phyloP scores from a whole-genome alignment of 2,113 vertebrate species.

The Falco punctatus region DNA sequence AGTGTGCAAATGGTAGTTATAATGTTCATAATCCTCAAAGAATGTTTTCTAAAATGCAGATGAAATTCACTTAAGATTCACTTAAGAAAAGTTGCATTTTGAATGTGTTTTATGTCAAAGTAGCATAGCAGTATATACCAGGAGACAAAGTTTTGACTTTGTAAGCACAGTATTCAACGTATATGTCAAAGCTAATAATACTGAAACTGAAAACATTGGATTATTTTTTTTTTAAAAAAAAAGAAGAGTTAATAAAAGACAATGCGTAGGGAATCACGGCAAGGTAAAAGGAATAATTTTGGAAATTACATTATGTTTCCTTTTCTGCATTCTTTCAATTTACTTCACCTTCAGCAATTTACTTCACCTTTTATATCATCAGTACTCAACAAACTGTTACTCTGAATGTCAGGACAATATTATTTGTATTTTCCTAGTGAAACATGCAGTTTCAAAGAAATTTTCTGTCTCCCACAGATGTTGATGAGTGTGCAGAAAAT shows the following conservation, averaged over 20 bases:
- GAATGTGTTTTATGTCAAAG: neutral
- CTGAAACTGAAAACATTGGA: neutral
- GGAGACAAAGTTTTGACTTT: neutral
- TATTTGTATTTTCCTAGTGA: neutral
- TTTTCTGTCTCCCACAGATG: slow-evolving; percentile 68
- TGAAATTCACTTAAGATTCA: neutral
- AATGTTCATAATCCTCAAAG: neutral
- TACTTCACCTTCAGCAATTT: neutral
- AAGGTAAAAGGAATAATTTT: neutral
- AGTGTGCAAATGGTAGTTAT: neutral
- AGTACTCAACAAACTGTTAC: neutral
- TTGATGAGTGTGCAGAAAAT: slow-evolving; percentile 85
- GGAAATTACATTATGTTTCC: neutral
- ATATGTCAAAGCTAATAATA: neutral
- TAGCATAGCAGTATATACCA: neutral
- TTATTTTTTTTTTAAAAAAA: neutral
- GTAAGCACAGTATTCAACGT: neutral
- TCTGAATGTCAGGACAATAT: neutral
- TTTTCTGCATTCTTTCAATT: neutral
- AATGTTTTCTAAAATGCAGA: neutral
- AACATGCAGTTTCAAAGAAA: neutral
- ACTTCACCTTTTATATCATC: neutral
- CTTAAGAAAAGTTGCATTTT: neutral
- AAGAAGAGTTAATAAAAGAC: neutral
- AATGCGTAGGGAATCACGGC: neutral